phyloP scores from a whole-genome alignment of 2,888 invertebrate species.

The Flexamia atlantica region DNA sequence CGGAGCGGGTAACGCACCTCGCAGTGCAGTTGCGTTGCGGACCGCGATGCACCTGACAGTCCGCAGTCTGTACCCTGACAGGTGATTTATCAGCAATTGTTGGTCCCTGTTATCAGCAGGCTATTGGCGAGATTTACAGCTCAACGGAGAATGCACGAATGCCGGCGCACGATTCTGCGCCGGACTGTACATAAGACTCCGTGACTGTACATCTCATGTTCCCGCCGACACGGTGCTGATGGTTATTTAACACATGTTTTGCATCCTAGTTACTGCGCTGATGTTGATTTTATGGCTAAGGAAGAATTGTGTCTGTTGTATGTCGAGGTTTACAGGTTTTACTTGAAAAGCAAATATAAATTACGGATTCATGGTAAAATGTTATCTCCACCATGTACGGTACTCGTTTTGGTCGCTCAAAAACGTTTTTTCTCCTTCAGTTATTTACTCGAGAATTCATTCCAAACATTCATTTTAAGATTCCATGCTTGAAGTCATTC shows the following conservation, averaged over 20 bases:
- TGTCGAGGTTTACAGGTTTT: neutral
- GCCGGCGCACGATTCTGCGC: constrained; percentile 8
- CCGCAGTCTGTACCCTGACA: neutral
- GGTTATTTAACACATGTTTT: neutral
- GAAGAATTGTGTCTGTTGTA: neutral
- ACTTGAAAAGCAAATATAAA: no score
- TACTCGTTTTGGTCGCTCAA: no score
- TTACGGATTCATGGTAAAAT: no score
- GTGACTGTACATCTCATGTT: constrained; percentile 28
- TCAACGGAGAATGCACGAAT: neutral
- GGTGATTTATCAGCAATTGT: constrained; percentile 35
- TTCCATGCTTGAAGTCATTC: no score
- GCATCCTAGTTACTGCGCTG: neutral
- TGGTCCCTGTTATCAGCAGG: constrained; percentile 11
- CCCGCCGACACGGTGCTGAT: constrained; percentile 1
- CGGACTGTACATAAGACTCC: constrained; percentile 24
- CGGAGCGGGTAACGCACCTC: neutral
- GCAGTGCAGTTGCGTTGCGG: constrained; percentile 21
- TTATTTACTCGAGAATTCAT: no score
- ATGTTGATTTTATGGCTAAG: neutral
- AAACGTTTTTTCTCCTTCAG: no score
- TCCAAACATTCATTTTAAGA: no score
- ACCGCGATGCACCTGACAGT: neutral
- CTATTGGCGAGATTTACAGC: constrained; percentile 31
- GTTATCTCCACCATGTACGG: no score